Base-by-base conservation (phyloP, 2,797 vertebrate species). In the Triplophysa bombifrons region DNA sequence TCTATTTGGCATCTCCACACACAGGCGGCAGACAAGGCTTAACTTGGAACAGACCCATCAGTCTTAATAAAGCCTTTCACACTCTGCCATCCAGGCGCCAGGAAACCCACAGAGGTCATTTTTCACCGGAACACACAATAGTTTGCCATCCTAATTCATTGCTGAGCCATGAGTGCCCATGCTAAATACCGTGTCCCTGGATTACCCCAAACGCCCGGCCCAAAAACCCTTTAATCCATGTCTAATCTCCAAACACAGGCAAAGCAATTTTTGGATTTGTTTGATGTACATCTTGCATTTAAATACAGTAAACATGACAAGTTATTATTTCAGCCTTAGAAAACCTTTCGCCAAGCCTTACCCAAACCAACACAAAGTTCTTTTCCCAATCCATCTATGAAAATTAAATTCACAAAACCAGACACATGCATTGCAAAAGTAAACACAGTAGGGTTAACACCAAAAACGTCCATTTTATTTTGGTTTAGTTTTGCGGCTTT, bases 21-120 rank as follows among this genome's bases (percentile, higher is more conserved):
- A 74, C 82, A 68, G 86, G 79, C 81, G 81, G 84, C 77, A 88
- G 85, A 88, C 87, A 80, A 53, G 48, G 76, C 67, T 71, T 60
- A 78, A 83, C 74, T 83, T 73, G 30, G 1, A 81, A 11, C 86
- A 74, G 5, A 1, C 68, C 76, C 84, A 90, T 91, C 88, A 80
- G 67, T 92, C 88, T 87, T 53, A 27, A 86, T 89, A 88, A 80
- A 82, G 73, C 69, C 75, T 86, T 84, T 84, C 70, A 80, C 82
- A 61, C 19, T 0, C 83, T 79, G 88, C 89, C 90, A 87, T 86
- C 75, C 70, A 88, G 89, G 89, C 88, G 85, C 90, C 87, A 19
- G 86, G 85, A 85, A 88, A 84, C 79, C 55, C 81, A 81, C 68
- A 25, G 11, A 75, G 80, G 80, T 87, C 81, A 66, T 86, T 86